Percentiles rank a stretch among this genome's conserved stretches.
These are phyloP conservation scores for Setophaga kirtlandii DNA, from an alignment of 2,113 vertebrate genomes.

Conservation along the genomic window DNA sequence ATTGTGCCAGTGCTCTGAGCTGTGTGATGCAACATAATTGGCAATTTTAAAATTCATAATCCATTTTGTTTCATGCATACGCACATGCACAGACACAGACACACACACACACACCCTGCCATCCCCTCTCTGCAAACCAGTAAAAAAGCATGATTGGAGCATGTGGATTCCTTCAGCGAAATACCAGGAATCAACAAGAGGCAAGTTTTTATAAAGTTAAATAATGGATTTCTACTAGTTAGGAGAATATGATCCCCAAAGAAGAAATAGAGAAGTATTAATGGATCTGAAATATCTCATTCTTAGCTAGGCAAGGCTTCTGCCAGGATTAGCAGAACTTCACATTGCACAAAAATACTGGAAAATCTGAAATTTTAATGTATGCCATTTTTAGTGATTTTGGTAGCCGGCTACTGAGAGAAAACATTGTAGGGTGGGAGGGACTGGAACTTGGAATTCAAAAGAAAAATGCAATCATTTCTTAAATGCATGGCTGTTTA, in stretches of 20 bases:
- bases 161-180: conserved; percentile 39
- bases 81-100: not conserved
- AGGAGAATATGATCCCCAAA: not conserved
- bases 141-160: not conserved
- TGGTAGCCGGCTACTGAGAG: not conserved
- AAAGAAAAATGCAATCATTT: not conserved
- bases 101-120: not conserved
- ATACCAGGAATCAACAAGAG: not conserved
- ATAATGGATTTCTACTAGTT: not conserved
- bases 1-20: conserved; percentile 78
- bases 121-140: not conserved
- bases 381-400: not conserved
- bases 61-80: conserved; percentile 69
- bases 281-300: not conserved
- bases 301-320: not conserved
- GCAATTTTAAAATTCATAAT: conserved; percentile 84
- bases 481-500: not conserved
- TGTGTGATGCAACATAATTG: conserved; percentile 82
- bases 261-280: not conserved
- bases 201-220: not conserved
- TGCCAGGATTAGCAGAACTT: not conserved
- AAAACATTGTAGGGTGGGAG: not conserved
- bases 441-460: not conserved
- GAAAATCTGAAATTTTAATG: not conserved
- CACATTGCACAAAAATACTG: not conserved